Percentiles rank a stretch among this genome's conserved stretches.
Evolutionary conservation across 2,888 invertebrate species (phyloP).

Genomic region (Congeria kusceri): DNA sequence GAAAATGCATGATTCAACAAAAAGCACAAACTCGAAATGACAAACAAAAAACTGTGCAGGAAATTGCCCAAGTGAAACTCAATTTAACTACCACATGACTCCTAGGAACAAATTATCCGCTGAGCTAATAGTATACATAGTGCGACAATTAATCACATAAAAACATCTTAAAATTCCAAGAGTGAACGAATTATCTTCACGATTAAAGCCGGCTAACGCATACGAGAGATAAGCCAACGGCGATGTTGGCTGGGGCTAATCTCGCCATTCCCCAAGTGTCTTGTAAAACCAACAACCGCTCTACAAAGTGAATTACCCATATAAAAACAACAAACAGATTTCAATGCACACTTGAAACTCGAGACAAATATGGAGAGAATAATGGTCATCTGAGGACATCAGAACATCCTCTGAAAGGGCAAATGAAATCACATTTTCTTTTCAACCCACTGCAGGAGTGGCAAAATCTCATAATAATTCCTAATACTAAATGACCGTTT

Average conservation of each 20-base stretch:
- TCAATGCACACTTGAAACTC: too few species aligned
- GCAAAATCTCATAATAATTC: too few species aligned
- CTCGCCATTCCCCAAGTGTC: slow-evolving; percentile 54
- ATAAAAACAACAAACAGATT: too few species aligned
- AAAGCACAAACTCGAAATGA: too few species aligned
- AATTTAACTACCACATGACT: slow-evolving; percentile 56
- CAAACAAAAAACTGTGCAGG: slow-evolving; percentile 21
- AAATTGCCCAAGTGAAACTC: slow-evolving; percentile 57
- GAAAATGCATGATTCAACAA: too few species aligned
- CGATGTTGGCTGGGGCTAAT: slow-evolving; percentile 54
- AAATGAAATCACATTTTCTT: too few species aligned
- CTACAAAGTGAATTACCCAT: not conserved
- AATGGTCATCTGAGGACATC: too few species aligned
- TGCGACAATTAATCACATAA: slow-evolving; percentile 56
- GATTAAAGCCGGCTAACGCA: slow-evolving; percentile 59
- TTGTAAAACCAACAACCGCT: slow-evolving; percentile 15
- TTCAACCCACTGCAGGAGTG: too few species aligned
- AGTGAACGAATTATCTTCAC: slow-evolving; percentile 54
- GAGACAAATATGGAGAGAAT: too few species aligned
- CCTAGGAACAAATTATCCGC: slow-evolving; percentile 68
- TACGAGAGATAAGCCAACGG: slow-evolving; percentile 56
- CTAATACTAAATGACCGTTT: too few species aligned
- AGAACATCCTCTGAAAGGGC: too few species aligned
- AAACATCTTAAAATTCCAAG: slow-evolving; percentile 65
- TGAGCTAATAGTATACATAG: slow-evolving; percentile 55